Evolutionary conservation across 2,797 vertebrate genomes (phyloP).

Genomic region (Myotis findleyi): DNA sequence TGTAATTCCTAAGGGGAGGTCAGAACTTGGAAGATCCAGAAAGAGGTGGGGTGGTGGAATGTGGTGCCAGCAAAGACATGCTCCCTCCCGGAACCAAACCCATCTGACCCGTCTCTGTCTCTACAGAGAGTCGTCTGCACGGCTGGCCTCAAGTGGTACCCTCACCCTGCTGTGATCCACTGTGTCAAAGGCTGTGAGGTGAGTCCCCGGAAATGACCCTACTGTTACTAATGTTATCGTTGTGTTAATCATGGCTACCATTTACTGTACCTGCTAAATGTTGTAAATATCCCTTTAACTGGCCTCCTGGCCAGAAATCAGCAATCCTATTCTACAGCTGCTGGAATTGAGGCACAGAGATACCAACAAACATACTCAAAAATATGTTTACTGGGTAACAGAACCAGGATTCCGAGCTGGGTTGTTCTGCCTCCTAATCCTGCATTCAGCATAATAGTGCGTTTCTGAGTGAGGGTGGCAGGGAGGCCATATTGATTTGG

Average conservation of each 20-base stretch:
- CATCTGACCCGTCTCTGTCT: constrained; percentile 59
- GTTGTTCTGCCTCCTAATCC: background rate
- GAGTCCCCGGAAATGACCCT: constrained; percentile 76
- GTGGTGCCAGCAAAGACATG: background rate
- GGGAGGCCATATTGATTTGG: background rate
- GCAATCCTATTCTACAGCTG: background rate
- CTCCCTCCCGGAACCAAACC: background rate
- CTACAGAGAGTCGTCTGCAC: constrained; percentile 95
- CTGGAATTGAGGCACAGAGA: background rate
- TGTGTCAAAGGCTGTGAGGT: constrained; percentile 99
- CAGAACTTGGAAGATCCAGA: constrained; percentile 78
- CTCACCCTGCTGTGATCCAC: constrained; percentile 94
- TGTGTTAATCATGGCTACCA: background rate
- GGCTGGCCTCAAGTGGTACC: constrained; percentile 97
- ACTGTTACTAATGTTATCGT: background rate
- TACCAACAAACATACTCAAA: background rate
- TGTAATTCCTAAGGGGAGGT: constrained; percentile 83
- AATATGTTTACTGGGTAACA: background rate
- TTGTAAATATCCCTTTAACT: background rate
- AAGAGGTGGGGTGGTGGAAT: constrained; percentile 46
- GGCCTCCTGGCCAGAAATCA: background rate
- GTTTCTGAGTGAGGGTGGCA: background rate
- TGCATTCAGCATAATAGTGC: background rate
- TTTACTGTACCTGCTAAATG: background rate
- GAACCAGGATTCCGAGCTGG: background rate